Evolutionary conservation across 1,140 invertebrate species (phyloP), one percentile per base, ranked within the genome.

Genomic region (Saxidomus purpurata): DNA sequence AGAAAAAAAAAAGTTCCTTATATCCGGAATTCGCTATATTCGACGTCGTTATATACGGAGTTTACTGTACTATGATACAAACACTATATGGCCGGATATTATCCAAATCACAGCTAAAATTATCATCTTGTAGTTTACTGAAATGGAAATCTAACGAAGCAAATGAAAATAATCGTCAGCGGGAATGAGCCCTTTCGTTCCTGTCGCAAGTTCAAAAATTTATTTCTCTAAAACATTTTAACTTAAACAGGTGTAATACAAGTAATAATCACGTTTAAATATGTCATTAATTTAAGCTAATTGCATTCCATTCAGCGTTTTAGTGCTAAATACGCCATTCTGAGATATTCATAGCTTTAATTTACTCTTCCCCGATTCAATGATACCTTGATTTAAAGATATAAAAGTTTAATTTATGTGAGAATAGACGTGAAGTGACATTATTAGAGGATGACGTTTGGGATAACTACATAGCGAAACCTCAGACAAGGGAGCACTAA

Each of bases 331-430:
- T 71, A 71, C 34, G 34, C 15, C 67, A 71, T 38, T 71, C 36
- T 71, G 15, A 67, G 61, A 67, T 67, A 67, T 67, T 67, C 61
- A 67, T 67, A 71, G 34, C 67, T 71, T 71, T 71, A 71, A 71
- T 71, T 71, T 38, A 31, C 67, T 38, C 34, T 71, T 71, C 17
- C 31, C 17, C 34, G 31, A 15, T 38, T 71, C 67, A n/a, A 28
- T 22, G 34, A 71, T 71, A 71, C 67, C 34, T 38, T 71, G 67
- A 40, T 71, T 38, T 40, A 34, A 6, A 38, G 67, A 71, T 71
- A 71, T 71, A 38, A 71, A 38, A 3, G 34, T 38, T 0, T 71
- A 71, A 71, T 71, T 71, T 71, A 71, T 36, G 67, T 71, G 67
- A 38, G 34, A 71, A 71, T 36, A 40, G 28, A 38, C 0, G 2